A percentile compares a stretch with the other conserved stretches of the same genome.
Conservation (phyloP, 2,797 vertebrate species). For the Pipistrellus pygmaeus region DNA sequence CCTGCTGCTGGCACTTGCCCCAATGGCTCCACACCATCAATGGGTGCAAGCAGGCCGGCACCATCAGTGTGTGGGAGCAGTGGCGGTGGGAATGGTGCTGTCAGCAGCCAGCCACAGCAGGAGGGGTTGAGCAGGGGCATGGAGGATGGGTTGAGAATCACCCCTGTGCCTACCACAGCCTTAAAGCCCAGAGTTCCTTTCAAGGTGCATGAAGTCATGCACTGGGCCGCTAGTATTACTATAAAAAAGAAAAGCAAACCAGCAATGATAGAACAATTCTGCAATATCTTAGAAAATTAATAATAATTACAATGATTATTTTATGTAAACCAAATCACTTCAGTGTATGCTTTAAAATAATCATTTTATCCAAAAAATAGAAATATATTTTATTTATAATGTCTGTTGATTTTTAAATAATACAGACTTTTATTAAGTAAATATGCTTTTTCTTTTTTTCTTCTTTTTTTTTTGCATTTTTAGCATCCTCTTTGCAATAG, state of each 20-base stretch:
- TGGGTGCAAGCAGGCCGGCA: too few relatives aligned
- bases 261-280: background rate
- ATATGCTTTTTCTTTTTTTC: background rate
- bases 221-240: background rate
- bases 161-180: too few relatives aligned
- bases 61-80: too few relatives aligned
- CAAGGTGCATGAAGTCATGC: too few relatives aligned
- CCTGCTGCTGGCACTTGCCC: too few relatives aligned
- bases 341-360: background rate
- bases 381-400: constrained; percentile 24
- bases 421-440: background rate
- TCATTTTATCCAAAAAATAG: background rate
- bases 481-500: background rate
- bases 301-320: constrained; percentile 9
- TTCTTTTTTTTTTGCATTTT: background rate
- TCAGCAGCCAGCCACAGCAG: too few relatives aligned
- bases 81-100: too few relatives aligned
- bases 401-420: constrained; percentile 29
- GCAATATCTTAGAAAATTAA: background rate
- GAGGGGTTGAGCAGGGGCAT: too few relatives aligned
- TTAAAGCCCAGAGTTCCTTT: too few relatives aligned
- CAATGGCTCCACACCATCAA: too few relatives aligned
- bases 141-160: too few relatives aligned
- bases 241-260: constrained; percentile 9
- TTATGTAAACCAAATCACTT: background rate